Base-by-base conservation (phyloP, 2,888 invertebrate genomes). In the Lordiphosa fenestrarum region DNA sequence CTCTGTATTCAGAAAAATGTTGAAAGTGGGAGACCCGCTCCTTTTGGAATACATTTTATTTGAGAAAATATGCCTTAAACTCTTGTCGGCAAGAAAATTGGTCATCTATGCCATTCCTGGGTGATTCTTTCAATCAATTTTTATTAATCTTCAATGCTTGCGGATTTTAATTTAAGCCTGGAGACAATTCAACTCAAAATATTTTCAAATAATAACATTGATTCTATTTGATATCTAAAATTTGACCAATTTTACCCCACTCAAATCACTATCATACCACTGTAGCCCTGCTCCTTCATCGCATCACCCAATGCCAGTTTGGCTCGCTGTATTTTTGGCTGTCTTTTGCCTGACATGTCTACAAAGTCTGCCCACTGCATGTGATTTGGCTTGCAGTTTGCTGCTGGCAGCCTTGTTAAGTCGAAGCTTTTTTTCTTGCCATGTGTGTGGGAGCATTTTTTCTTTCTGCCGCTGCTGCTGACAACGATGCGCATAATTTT, bases 401-500 rank as follows among this genome's bases (percentile, higher is more conserved):
- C 12, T 35, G 66, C 57, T 74, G 62, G 69, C 66, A 63, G 72
- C 83, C 30, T 74, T 78, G 73, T 75, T 72, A 83, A 81, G 64
- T 77, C 57, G 47, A 62, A 57, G 51, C 69, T 71, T 59, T 69
- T 39, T 53, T 71, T 40, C 40, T 15, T 42, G 48, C 44, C 54
- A 57, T 82, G 75, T 81, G 75, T 81, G 76, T 70, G 73, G 72
- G 76, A 66, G 72, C 71, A 38, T 40, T 46, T 52, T 53, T 71
- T n/a, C n/a, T 67, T 66, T 58, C 44, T 37, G 53, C 39, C 37
- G 42, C 44, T 37, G 53, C 39, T 39, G 42, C 36, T 19, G 23
- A 51, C 55, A 62, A 42, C 73, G 81, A 66, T 77, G 84, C 73
- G 84, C 81, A 83, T 83, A 77, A 76, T 83, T 60, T 76, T 81